Evolutionary conservation across 2,888 invertebrate species (phyloP), one percentile per base, ranked within the genome.

Genomic region (Smittia sp.): DNA sequence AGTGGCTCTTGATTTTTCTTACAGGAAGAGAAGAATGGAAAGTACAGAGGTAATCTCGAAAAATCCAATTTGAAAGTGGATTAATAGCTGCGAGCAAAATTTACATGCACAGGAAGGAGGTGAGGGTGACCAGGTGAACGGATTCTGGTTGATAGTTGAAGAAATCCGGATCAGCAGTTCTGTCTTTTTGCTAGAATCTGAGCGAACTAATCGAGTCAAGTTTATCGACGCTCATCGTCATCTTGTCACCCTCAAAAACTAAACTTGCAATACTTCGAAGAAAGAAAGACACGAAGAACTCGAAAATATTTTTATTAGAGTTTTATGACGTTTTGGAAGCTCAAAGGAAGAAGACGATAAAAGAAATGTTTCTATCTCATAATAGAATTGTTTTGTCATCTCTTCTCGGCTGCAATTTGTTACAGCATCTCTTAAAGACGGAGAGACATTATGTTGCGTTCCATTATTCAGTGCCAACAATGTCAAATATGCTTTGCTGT

Each of bases 51-150:
- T 25, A 72, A 62, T 72, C 24, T 72, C 20, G 18, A 46, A 54
- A 72, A 72, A 72, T 72, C 58, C 70, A 72, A 62, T 72, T 72
- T 70, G 54, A 27, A 72, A 72, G 58, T 58, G 70, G 58, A 72
- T 72, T 72, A 58, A 72, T 72, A 54, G 70, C 70, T 58, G 13
- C 25, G 32, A 69, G 70, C 52, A 52, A 18, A 15, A 62, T 70
- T 72, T 72, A 72, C 70, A 58, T 62, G 38, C 15, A 15, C 9
- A 46, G 46, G n/a, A 46, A 46, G 46, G 46, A 46, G 2, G n/a
- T 6, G 9, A 32, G 32, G n/a, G 46, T 46, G 46, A 46, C 32
- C 9, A 15, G 46, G n/a, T 11, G 46, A 46, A 46, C 2, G n/a
- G 46, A n/a, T 46, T 32, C 32, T 32, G n/a, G n/a, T n/a, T n/a